Percentiles rank a stretch among this genome's conserved stretches.
These are phyloP conservation scores for Chondrosia reniformis DNA, from an alignment of 37 sponge, comb jelly and placozoan genomes.

Conservation along the genomic window DNA sequence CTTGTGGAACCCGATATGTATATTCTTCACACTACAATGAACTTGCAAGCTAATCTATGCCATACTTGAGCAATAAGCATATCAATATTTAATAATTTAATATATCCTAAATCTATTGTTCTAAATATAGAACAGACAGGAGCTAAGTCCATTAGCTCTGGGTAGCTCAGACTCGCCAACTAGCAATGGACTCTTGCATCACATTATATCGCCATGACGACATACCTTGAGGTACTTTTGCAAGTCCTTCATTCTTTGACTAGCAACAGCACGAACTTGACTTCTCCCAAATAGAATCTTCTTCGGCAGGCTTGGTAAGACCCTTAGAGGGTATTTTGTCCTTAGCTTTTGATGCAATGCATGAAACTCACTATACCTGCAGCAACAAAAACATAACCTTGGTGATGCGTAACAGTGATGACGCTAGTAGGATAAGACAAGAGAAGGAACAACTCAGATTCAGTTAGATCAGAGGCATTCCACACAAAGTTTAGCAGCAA, in stretches of 20 bases:
- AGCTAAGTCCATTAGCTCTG: too few relatives aligned
- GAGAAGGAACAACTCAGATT: too few relatives aligned
- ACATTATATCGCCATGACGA: too few relatives aligned
- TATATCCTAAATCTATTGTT: too few relatives aligned
- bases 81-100: background rate
- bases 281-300: constrained; percentile 70
- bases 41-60: too few relatives aligned
- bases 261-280: constrained; percentile 54
- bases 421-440: too few relatives aligned
- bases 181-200: background rate
- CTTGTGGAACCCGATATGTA: too few relatives aligned
- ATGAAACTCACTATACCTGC: constrained; percentile 71
- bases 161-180: background rate
- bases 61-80: background rate
- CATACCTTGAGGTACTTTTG: constrained; percentile 47
- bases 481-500: too few relatives aligned
- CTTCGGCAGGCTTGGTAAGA: constrained; percentile 55
- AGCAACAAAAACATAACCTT: background rate
- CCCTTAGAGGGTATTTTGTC: constrained; percentile 1
- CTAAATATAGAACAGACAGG: too few relatives aligned
- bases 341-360: constrained; percentile 49
- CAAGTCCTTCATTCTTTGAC: constrained; percentile 57
- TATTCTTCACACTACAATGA: too few relatives aligned
- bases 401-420: too few relatives aligned
- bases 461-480: too few relatives aligned